A percentile compares a stretch with the other conserved stretches of the same genome.
These are phyloP conservation scores for Oscarella lobularis DNA, from an alignment of 37 sponge, comb jelly and placozoan genomes.

Conservation along the genomic window DNA sequence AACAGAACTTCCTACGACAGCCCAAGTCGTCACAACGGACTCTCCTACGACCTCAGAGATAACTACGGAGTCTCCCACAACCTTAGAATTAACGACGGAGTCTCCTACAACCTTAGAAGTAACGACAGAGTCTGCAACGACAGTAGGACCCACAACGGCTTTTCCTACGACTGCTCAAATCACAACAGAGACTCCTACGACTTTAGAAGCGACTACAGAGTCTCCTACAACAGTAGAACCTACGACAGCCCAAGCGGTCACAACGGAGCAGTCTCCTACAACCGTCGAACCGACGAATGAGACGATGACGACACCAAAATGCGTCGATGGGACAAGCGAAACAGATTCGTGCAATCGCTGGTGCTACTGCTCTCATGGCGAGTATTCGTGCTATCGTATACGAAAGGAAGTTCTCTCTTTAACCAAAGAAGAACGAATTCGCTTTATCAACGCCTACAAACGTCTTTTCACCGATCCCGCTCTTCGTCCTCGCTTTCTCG, in stretches of 20 bases:
- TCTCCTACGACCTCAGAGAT: background rate
- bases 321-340: background rate
- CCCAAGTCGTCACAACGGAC: background rate
- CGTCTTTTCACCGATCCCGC: background rate
- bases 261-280: background rate
- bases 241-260: background rate
- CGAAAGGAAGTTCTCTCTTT: constrained; percentile 20
- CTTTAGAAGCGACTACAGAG: background rate
- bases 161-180: background rate
- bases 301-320: background rate
- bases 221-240: background rate
- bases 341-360: constrained; percentile 17
- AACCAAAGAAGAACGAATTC: constrained; percentile 16
- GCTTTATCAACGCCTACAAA: constrained; percentile 4
- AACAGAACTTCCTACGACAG: background rate
- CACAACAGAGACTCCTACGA: background rate
- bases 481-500: constrained; percentile 10
- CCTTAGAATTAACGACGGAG: background rate
- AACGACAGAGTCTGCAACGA: background rate
- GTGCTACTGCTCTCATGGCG: constrained; percentile 14
- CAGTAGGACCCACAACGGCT: background rate
- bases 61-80: background rate
- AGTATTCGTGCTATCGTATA: constrained; percentile 16
- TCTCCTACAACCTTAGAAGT: background rate
- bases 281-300: background rate